Conservation (phyloP, 2,888 invertebrate species). For the Bursaphelenchus okinawaensis region DNA sequence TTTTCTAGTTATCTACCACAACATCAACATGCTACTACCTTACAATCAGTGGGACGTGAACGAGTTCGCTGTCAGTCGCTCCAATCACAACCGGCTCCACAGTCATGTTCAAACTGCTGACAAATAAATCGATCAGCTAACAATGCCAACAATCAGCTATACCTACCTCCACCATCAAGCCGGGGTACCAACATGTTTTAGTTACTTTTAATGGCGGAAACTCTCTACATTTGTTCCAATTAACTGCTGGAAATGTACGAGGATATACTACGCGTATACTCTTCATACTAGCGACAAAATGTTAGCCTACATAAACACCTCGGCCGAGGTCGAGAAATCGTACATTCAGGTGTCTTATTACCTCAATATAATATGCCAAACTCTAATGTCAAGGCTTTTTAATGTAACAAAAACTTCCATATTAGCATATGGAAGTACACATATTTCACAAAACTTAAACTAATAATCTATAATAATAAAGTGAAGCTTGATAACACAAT, state of each 20-base stretch:
- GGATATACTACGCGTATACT: constrained; percentile 6
- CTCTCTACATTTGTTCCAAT: background rate
- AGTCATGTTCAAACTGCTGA: background rate
- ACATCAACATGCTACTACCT: background rate
- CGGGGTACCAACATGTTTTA: constrained; percentile 3
- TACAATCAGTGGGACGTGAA: background rate
- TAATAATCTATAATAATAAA: too few species aligned
- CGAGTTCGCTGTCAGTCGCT: background rate
- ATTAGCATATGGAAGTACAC: too few species aligned
- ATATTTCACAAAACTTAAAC: too few species aligned
- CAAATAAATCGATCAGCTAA: constrained; percentile 4
- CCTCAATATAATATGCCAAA: too few species aligned
- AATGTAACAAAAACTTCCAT: too few species aligned
- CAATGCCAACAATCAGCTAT: background rate
- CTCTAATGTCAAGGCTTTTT: too few species aligned
- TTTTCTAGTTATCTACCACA: too few species aligned
- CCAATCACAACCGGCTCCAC: background rate
- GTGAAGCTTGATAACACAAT: too few species aligned
- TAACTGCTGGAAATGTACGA: constrained; percentile 1
- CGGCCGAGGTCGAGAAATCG: too few species aligned
- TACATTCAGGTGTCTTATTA: too few species aligned
- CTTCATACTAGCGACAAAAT: too few species aligned
- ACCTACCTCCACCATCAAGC: constrained; percentile 5
- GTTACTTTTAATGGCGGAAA: constrained; percentile 5
- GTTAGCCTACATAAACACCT: too few species aligned